Conservation (phyloP, 2,797 vertebrate species). For the Agapornis canus region DNA sequence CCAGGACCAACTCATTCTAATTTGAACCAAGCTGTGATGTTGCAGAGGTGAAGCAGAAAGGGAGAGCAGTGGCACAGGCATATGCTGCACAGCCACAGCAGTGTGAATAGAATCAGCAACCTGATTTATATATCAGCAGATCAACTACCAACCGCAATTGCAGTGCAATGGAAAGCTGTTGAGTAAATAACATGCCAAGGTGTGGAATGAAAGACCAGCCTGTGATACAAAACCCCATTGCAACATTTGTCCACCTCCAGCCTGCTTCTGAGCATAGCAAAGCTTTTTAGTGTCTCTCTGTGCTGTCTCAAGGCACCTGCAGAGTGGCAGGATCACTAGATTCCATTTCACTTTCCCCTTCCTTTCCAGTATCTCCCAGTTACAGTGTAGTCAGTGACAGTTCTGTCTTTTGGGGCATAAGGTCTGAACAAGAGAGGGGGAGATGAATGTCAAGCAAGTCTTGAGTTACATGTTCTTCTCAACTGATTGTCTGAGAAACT, state of each 20-base stretch:
- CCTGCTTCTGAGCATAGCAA: not conserved
- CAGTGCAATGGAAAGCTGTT: not conserved
- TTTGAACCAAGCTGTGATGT: not conserved
- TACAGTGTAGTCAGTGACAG: not conserved
- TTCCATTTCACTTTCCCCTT: not conserved
- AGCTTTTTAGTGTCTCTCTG: not conserved
- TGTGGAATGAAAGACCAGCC: not conserved
- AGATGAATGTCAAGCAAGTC: not conserved
- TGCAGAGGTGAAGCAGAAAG: not conserved
- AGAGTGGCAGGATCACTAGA: not conserved
- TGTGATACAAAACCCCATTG: not conserved
- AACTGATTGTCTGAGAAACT: constrained; percentile 5
- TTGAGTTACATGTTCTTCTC: not conserved
- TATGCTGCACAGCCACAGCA: not conserved
- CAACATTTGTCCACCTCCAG: not conserved
- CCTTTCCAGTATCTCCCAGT: not conserved
- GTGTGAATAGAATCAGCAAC: not conserved
- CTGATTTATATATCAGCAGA: not conserved
- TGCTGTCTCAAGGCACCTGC: not conserved
- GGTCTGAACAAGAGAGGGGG: not conserved
- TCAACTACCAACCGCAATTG: not conserved
- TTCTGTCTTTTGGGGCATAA: not conserved
- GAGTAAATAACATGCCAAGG: not conserved
- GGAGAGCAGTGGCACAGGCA: not conserved
- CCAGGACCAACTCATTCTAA: not conserved